Conservation (phyloP, 2,888 invertebrate genomes). For the Diplazon laetatorius region DNA sequence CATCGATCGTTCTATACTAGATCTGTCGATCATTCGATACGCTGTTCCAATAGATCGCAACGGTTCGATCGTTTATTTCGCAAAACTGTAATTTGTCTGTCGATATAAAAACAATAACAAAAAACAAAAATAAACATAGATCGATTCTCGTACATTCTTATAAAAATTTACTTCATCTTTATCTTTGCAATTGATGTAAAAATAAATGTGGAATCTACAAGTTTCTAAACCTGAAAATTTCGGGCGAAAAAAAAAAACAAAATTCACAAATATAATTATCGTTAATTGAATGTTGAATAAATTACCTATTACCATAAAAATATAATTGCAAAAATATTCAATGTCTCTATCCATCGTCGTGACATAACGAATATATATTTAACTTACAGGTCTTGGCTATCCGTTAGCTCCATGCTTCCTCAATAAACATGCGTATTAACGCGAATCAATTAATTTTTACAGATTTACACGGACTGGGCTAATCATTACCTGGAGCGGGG, state of each 20-base stretch:
- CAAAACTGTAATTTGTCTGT: slow-evolving; percentile 10
- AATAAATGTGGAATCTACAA: no score
- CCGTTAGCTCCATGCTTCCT: neutral
- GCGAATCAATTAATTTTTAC: slow-evolving; percentile 74
- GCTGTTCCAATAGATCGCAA: neutral
- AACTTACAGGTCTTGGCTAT: no score
- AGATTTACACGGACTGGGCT: slow-evolving; percentile 99
- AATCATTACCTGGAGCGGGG: slow-evolving; percentile 98
- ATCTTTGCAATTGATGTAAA: no score
- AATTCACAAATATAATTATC: no score
- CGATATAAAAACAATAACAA: no score
- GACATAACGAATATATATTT: neutral
- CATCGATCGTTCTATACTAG: slow-evolving; percentile 38
- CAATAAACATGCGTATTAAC: slow-evolving; percentile 6
- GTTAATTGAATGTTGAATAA: no score
- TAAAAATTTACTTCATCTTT: no score
- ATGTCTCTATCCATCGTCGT: neutral
- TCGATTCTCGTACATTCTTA: no score
- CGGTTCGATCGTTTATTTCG: neutral
- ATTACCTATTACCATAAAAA: neutral
- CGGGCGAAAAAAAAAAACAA: no score
- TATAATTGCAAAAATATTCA: neutral
- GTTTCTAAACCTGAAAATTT: no score
- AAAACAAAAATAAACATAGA: no score
- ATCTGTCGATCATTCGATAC: neutral